Evolutionary conservation across 2,797 vertebrate genomes (phyloP), one percentile per base, ranked within the genome.

Genomic region (Neopelma chrysocephalum): DNA sequence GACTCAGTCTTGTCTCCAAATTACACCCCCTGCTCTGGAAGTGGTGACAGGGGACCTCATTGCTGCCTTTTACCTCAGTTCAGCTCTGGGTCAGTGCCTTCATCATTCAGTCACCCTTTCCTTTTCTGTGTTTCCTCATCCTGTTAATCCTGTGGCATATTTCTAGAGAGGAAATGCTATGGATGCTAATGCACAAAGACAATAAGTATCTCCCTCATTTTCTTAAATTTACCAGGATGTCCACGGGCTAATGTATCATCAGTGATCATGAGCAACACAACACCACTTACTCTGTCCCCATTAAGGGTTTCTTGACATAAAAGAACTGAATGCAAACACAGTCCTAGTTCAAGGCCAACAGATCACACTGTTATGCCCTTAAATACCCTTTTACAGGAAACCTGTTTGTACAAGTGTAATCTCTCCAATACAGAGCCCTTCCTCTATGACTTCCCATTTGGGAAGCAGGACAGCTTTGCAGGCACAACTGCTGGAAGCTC

Each of bases 11-110:
- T 69, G 13, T 60, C 36, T 84, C 69, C 69, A 66, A 12, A 42
- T 60, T 3, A 7, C 26, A 47, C 3, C 29, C 60, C 38, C 72
- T 56, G 87, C 57, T 69, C 78, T 58, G 79, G 71, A n/a, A 54
- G 0, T 18, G 29, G 25, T 32, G 57, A 18, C 1, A 5, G n/a
- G n/a, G 18, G 31, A 75, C 51, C 45, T 76, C 47, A 3, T 1
- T 68, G 73, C 62, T 93, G 70, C 66, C 50, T 76, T 89, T 64
- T 22, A 50, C 50, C 36, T 53, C 29, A 15, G 5, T 56, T 62
- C 57, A 75, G 6, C 18, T 51, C 1, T 3, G n/a, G 54, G 31
- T 17, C 9, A 50, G 68, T n/a, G 22, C 51, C 18, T 43, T 80
- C 34, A n/a, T 20, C 18, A 6, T 32, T 65, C 53, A 40, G 3